Base-by-base conservation (phyloP, 1,140 invertebrate genomes). In the Paraescarpia echinospica region DNA sequence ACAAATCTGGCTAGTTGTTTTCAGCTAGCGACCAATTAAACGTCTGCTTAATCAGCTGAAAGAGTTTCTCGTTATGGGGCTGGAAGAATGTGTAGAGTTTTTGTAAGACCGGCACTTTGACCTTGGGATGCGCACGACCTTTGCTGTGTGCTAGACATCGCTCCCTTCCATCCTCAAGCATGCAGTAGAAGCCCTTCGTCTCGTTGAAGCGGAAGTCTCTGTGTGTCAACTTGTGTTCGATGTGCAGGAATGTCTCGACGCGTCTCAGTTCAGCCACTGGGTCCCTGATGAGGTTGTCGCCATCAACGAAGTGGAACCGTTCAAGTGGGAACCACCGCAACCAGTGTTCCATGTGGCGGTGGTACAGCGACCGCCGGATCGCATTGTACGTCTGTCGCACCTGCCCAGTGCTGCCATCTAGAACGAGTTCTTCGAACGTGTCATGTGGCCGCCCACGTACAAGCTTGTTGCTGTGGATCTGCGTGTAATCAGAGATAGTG, bases 401-500 rank as follows among this genome's bases (percentile, higher is more conserved):
- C 88, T 94, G 92, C 33, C 94, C 94, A 34, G 94, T 95, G 1
- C 93, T 90, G 27, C 92, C 34, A 34, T 95, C 93, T 6, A 95
- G 91, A 22, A 93, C 94, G n/a, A 94, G 93, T 12, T 95, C 93
- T 89, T 96, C 95, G 93, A 96, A 95, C 0, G 92, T 94, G 92
- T 92, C 90, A 48, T 94, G 92, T 6, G 89, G 33, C 89, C 94
- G 94, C n/a, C 94, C 93, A 31, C 90, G 93, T 22, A 18, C 51
- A 35, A 92, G 33, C 48, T 94, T 93, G 34, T 94, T 93, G 14
- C 89, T 59, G 35, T 92, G 91, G 9, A 94, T 91, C 94, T 99
- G 98, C 0, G 98, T 97, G 94, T 99, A 99, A 95, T 99, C 98
- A 31, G 98, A 99, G 34, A 99, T 98, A 27, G 98, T 97, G 90